These are phyloP conservation scores for Carterocephalus palaemon DNA, from an alignment of 2,888 invertebrate species.

Conservation along the genomic window DNA sequence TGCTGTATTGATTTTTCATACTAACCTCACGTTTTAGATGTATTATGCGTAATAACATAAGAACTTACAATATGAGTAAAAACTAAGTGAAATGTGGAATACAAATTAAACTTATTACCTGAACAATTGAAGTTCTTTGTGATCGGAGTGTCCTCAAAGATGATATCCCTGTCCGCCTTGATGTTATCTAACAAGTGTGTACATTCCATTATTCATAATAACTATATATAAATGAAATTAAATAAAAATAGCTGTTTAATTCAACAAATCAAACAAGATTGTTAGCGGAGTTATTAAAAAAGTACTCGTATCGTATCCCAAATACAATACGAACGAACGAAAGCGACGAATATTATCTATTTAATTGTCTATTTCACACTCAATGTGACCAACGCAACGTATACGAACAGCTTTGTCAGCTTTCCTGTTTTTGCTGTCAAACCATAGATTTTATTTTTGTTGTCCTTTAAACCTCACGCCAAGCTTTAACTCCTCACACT, in stretches of 20 bases:
- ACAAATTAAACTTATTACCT: conserved; percentile 68
- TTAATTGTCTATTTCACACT: conserved; percentile 39
- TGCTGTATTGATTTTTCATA: conserved; percentile 75
- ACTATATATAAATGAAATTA: conserved; percentile 40
- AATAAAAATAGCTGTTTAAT: conserved; percentile 46
- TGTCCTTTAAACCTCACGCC: too few relatives aligned
- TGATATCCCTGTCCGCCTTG: conserved; percentile 74
- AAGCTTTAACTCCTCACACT: too few relatives aligned
- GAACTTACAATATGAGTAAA: conserved; percentile 20
- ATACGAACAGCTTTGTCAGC: too few relatives aligned
- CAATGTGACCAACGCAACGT: too few relatives aligned
- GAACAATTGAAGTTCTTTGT: conserved; percentile 82
- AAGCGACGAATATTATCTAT: conserved; percentile 35
- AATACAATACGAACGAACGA: conserved; percentile 46
- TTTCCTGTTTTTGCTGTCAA: too few relatives aligned
- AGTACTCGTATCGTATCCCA: conserved; percentile 32
- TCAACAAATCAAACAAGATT: conserved; percentile 47
- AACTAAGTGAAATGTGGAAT: conserved; percentile 24
- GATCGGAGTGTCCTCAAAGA: conserved; percentile 70
- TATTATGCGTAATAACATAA: conserved; percentile 35
- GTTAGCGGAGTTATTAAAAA: conserved; percentile 37
- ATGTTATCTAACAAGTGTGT: conserved; percentile 83
- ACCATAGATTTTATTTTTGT: too few relatives aligned
- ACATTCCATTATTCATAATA: conserved; percentile 82
- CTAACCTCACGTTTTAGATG: conserved; percentile 57